Evolutionary conservation across 2,113 vertebrate species (phyloP).

Genomic region (Azemiops feae): DNA sequence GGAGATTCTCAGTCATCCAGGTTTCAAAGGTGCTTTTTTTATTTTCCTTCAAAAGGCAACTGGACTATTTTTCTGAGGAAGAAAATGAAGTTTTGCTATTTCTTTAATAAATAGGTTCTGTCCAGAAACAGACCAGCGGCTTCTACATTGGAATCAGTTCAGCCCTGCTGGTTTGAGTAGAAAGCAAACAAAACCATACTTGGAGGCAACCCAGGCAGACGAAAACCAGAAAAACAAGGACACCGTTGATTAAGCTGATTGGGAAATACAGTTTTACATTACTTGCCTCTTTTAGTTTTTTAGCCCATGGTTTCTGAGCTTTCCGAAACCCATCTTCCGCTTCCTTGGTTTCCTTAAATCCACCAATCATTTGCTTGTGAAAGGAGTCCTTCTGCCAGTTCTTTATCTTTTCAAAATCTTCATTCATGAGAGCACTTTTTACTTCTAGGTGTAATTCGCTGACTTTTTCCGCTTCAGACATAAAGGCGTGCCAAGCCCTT

Average conservation of each 20-base stretch:
- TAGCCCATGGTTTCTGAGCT: conserved; percentile 98
- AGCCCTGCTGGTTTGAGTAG: not conserved
- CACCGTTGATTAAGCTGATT: not conserved
- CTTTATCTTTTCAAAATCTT: conserved; percentile 98
- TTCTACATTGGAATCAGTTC: not conserved
- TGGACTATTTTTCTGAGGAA: not conserved
- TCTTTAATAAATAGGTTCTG: not conserved
- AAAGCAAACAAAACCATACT: not conserved
- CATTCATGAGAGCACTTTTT: conserved; percentile 87
- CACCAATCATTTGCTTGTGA: conserved; percentile 98
- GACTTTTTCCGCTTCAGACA: conserved; percentile 93
- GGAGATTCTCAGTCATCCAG: not conserved
- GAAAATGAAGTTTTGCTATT: not conserved
- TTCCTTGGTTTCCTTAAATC: conserved; percentile 97
- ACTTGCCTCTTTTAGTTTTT: conserved; percentile 96
- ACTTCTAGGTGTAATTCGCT: conserved; percentile 96
- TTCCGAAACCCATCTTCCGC: conserved; percentile 96
- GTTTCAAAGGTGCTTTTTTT: not conserved
- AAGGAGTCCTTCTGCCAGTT: conserved; percentile 97
- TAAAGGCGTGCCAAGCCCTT: conserved; percentile 88
- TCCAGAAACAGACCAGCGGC: not conserved
- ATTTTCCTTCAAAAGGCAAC: not conserved
- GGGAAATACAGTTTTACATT: not conserved
- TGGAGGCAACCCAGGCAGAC: not conserved
- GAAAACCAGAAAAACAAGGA: not conserved